Evolutionary conservation across 2,888 invertebrate species (phyloP).

Genomic region (Trisateles emortualis): DNA sequence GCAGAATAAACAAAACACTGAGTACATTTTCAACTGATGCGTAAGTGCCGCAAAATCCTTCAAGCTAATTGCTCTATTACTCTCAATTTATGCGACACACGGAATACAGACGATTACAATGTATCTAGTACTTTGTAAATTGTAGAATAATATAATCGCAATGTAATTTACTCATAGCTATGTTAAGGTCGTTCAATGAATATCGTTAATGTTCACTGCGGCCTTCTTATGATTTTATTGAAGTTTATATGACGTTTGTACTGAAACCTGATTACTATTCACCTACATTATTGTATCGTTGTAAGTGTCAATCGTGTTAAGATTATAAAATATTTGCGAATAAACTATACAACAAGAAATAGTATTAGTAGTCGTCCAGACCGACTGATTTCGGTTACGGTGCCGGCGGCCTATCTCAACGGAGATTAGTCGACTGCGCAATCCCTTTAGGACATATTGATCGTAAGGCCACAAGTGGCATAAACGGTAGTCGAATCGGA

Average conservation of each 20-base stretch:
- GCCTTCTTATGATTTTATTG: conserved; percentile 55
- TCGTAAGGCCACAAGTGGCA: too few relatives aligned
- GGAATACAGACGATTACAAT: conserved; percentile 21
- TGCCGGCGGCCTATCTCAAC: too few relatives aligned
- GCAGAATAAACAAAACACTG: background rate
- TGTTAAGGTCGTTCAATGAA: conserved; percentile 50
- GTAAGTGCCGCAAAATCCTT: conserved; percentile 32
- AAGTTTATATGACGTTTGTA: conserved; percentile 32
- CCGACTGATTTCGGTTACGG: too few relatives aligned
- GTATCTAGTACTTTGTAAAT: conserved; percentile 18
- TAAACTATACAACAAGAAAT: background rate
- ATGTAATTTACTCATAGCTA: conserved; percentile 40
- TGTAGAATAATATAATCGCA: conserved; percentile 39
- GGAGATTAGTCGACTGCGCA: too few relatives aligned
- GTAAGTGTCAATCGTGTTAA: background rate
- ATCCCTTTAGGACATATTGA: too few relatives aligned
- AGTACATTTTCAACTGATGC: conserved; percentile 4
- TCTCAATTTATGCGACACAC: conserved; percentile 24
- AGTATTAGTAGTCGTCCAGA: too few relatives aligned
- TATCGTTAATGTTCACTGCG: conserved; percentile 52
- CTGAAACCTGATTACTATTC: conserved; percentile 15
- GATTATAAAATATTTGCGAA: background rate
- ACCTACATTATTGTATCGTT: background rate
- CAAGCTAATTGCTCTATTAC: conserved; percentile 43
- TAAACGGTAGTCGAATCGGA: too few relatives aligned